Evolutionary conservation across 2,888 invertebrate species (phyloP).

Genomic region (Hirtodrosophila confusa): DNA sequence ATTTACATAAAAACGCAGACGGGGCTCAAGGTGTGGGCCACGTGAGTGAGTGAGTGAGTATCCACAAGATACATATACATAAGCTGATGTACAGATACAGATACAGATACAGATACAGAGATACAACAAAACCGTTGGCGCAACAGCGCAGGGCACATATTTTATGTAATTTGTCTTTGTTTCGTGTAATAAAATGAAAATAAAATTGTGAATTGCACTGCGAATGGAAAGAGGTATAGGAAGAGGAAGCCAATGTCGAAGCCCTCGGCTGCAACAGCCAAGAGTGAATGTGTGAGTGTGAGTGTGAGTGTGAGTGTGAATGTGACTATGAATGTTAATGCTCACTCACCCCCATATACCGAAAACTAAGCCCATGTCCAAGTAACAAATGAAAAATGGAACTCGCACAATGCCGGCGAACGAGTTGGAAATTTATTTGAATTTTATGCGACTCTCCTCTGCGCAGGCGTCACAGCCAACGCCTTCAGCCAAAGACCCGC

Average conservation of each 20-base stretch:
- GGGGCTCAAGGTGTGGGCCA: slow-evolving; percentile 75
- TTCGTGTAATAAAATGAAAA: slow-evolving; percentile 80
- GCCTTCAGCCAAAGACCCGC: slow-evolving; percentile 41
- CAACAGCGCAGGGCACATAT: slow-evolving; percentile 61
- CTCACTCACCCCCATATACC: slow-evolving; percentile 49
- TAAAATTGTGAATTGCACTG: slow-evolving; percentile 76
- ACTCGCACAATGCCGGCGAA: slow-evolving; percentile 68
- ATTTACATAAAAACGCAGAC: slow-evolving; percentile 74
- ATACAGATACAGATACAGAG: slow-evolving; percentile 13
- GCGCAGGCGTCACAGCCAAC: slow-evolving; percentile 58
- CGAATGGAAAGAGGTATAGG: slow-evolving; percentile 24
- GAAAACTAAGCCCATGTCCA: slow-evolving; percentile 50
- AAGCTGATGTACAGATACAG: slow-evolving; percentile 20
- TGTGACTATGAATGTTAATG: slow-evolving; percentile 47
- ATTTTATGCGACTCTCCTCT: slow-evolving; percentile 76
- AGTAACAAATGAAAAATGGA: slow-evolving; percentile 72
- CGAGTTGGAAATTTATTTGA: slow-evolving; percentile 81
- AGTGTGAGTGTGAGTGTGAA: slow-evolving; percentile 34
- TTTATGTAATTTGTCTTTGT: slow-evolving; percentile 81
- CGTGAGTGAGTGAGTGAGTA: slow-evolving; percentile 24
- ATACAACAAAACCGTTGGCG: slow-evolving; percentile 25
- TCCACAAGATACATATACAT: slow-evolving; percentile 45
- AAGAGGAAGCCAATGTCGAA: slow-evolving; percentile 39
- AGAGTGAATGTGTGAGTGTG: slow-evolving; percentile 42
- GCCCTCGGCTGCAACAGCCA: slow-evolving; percentile 36